Evolutionary conservation across 2,797 vertebrate genomes (phyloP).

Genomic region (Crocodylus rhombifer): DNA sequence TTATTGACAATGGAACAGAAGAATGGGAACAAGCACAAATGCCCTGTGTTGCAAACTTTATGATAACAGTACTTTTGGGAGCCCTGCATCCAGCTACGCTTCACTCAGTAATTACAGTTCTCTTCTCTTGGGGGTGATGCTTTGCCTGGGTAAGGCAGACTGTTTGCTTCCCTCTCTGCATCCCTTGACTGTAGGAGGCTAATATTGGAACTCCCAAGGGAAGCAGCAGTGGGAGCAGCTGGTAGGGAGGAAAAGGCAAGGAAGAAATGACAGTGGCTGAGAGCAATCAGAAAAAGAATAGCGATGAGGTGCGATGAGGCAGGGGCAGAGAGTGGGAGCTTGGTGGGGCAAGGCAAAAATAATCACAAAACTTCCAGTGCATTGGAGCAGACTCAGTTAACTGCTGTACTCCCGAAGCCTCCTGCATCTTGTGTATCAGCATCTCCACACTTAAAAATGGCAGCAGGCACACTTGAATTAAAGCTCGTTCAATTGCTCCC

Average conservation of each 20-base stretch:
- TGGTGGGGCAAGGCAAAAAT: background rate
- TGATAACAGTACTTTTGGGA: background rate
- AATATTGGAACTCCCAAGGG: background rate
- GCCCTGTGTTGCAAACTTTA: background rate
- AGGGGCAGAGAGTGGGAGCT: background rate
- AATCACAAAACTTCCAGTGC: too few species aligned
- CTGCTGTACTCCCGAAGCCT: too few species aligned
- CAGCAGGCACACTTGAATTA: too few species aligned
- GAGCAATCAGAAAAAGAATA: too few species aligned
- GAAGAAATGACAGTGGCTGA: too few species aligned
- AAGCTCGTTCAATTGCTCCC: too few species aligned
- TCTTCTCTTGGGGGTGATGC: background rate
- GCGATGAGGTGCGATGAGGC: too few species aligned
- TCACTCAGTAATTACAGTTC: accelerated
- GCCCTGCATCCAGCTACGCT: background rate
- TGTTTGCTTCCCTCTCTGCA: background rate
- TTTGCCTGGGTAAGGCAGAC: background rate
- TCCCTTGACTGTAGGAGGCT: background rate
- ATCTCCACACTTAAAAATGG: too few species aligned
- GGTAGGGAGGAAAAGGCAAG: background rate
- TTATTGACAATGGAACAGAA: background rate
- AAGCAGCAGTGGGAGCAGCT: background rate
- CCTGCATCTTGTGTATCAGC: too few species aligned
- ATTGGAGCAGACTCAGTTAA: too few species aligned
- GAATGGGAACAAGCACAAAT: background rate